Conservation (phyloP, 1,140 invertebrate species). For the Amyelois transitella region DNA sequence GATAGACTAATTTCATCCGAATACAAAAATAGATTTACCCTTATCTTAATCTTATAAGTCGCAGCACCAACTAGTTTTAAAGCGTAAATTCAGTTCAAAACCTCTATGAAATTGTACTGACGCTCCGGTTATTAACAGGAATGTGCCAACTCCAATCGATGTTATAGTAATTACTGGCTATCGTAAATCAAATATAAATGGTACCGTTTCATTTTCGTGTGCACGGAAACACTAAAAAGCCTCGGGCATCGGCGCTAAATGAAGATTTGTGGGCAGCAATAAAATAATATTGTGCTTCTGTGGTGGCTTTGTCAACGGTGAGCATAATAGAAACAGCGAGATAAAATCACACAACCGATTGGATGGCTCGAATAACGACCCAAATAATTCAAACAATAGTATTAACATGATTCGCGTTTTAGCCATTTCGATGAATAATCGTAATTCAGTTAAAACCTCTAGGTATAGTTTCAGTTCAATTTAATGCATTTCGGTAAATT, state of each 20-base stretch:
- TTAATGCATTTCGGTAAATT: too few relatives aligned
- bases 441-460: not conserved
- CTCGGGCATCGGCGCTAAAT: slow-evolving; percentile 34
- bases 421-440: not conserved
- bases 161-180: slow-evolving; percentile 26
- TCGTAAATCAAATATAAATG: slow-evolving; percentile 41
- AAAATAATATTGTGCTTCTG: slow-evolving; percentile 44
- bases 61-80: not conserved
- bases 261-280: slow-evolving; percentile 56
- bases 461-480: not conserved
- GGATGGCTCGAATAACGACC: not conserved
- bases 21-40: too few relatives aligned
- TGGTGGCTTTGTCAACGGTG: not conserved
- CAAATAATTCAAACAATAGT: slow-evolving; percentile 4
- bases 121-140: slow-evolving; percentile 9
- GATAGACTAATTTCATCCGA: too few relatives aligned
- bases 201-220: slow-evolving; percentile 29
- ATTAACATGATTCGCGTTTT: not conserved
- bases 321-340: slow-evolving; percentile 7
- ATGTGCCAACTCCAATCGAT: slow-evolving; percentile 18
- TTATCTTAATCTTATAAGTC: too few relatives aligned
- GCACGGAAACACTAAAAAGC: slow-evolving; percentile 31
- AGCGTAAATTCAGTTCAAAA: not conserved
- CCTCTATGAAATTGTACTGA: not conserved
- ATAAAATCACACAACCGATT: slow-evolving; percentile 8